phyloP scores from a whole-genome alignment of 2,888 invertebrate species.

The Acronicta psi region DNA sequence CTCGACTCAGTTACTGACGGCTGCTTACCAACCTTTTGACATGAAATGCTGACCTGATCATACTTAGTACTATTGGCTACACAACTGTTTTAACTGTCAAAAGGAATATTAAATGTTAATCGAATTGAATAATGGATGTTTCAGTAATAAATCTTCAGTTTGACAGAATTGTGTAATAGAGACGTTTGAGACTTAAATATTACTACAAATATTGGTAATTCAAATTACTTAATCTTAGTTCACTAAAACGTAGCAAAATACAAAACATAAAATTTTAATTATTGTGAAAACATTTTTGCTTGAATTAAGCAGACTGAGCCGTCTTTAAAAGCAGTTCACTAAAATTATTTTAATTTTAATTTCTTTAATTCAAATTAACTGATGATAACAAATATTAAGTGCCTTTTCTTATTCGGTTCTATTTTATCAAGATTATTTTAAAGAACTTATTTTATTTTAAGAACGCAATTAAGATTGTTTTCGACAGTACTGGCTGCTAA shows the following conservation, averaged over 20 bases:
- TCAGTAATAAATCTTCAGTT: not conserved
- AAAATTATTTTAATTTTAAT: too few species aligned
- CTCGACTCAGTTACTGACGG: conserved; percentile 74
- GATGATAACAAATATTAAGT: too few species aligned
- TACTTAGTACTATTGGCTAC: conserved; percentile 42
- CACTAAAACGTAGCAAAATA: too few species aligned
- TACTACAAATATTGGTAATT: too few species aligned
- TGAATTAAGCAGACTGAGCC: too few species aligned
- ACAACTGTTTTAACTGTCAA: conserved; percentile 36
- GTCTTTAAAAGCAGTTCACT: too few species aligned
- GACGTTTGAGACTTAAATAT: not conserved
- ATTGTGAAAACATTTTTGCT: not conserved
- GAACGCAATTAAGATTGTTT: not conserved
- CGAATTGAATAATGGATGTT: conserved; percentile 34
- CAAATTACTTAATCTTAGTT: too few species aligned
- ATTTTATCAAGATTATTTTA: too few species aligned
- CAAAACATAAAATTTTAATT: not conserved
- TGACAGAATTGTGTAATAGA: too few species aligned
- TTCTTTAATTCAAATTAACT: too few species aligned
- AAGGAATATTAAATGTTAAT: conserved; percentile 30
- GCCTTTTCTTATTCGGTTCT: too few species aligned
- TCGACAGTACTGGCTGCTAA: conserved; percentile 3
- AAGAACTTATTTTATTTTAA: too few species aligned
- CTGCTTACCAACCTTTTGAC: conserved; percentile 70
- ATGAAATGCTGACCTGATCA: conserved; percentile 67